Conservation (phyloP, 2,113 vertebrate genomes). For the Pluvianellus socialis region DNA sequence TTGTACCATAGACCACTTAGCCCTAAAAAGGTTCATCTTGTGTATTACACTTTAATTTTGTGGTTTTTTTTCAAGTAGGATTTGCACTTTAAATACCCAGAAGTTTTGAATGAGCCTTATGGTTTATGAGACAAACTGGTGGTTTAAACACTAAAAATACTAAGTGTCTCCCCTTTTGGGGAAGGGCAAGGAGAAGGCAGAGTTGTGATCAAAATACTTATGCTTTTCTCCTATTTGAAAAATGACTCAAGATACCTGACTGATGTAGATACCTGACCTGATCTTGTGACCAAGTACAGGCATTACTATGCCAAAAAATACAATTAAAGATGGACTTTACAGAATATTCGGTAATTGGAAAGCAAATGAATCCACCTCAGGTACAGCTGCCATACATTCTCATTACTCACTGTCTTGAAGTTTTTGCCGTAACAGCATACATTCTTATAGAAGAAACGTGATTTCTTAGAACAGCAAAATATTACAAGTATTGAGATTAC, state of each 20-base stretch:
- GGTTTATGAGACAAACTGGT: background rate
- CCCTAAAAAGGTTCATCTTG: background rate
- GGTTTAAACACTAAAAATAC: background rate
- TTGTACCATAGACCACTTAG: background rate
- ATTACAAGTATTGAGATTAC: background rate
- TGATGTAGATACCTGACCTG: too few relatives aligned
- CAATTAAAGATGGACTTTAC: background rate
- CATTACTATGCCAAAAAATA: background rate
- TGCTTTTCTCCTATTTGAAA: background rate
- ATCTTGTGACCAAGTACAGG: background rate
- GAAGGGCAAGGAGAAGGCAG: background rate
- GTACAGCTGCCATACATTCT: background rate
- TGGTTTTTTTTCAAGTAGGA: background rate
- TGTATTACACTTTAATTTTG: background rate
- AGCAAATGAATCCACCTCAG: background rate
- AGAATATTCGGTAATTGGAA: background rate
- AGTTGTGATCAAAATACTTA: background rate
- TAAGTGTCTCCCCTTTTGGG: background rate
- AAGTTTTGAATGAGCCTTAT: background rate
- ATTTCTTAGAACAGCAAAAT: background rate
- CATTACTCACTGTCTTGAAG: background rate
- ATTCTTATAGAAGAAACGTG: background rate
- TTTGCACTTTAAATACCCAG: background rate
- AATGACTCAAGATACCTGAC: background rate
- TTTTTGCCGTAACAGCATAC: background rate